Conservation (phyloP, 2,888 invertebrate species). For the Torymus texanus region DNA sequence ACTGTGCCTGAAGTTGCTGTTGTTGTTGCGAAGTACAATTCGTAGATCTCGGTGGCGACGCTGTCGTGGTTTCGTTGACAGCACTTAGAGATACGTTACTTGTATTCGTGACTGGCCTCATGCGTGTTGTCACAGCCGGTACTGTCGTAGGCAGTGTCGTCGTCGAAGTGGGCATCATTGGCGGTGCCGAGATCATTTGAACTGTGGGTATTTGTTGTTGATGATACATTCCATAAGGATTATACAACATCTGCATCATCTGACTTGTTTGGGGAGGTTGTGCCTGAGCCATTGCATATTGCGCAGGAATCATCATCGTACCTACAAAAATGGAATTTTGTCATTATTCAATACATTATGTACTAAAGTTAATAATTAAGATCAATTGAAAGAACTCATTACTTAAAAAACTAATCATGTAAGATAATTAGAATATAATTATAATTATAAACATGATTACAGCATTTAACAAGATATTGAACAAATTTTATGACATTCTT, state of each 20-base stretch:
- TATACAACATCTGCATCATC: constrained; percentile 76
- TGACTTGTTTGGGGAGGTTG: constrained; percentile 76
- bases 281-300: constrained; percentile 75
- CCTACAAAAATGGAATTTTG: constrained; percentile 28
- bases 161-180: constrained; percentile 68
- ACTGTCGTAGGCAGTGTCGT: constrained; percentile 65
- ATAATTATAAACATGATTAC: neutral
- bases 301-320: constrained; percentile 76
- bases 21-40: constrained; percentile 10
- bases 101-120: constrained; percentile 54
- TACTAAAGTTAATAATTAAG: no score
- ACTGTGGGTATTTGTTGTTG: constrained; percentile 77
- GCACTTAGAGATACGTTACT: constrained; percentile 49
- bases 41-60: constrained; percentile 25
- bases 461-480: no score
- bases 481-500: no score
- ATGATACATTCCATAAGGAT: constrained; percentile 77
- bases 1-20: constrained; percentile 1
- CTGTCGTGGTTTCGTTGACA: constrained; percentile 23
- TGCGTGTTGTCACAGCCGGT: constrained; percentile 59
- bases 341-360: no score
- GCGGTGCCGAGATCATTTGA: constrained; percentile 76
- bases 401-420: neutral
- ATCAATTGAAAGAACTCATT: neutral
- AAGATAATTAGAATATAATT: neutral